Evolutionary conservation across 2,888 invertebrate species (phyloP), one percentile per base, ranked within the genome.

Genomic region (Scaptomyza reducta): DNA sequence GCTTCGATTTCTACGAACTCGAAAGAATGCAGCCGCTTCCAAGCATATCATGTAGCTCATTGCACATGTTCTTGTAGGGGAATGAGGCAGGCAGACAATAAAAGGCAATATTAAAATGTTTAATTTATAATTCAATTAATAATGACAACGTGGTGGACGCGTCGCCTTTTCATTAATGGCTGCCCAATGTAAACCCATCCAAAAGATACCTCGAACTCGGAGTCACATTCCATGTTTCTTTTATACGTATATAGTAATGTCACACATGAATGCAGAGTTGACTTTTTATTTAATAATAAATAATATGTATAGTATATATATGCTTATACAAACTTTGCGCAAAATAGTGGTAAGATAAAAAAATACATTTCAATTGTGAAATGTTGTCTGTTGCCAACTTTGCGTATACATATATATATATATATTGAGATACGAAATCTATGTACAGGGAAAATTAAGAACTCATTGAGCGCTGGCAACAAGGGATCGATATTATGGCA

Each of bases 101-200:
- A 18, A 0, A 9, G 22, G 29, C 73, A 66, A 74, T 61, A 74
- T 87, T 90, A 90, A 90, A 90, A 89, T 79, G 72, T 82, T 51
- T 72, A 90, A 90, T 90, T 90, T 90, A 90, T 90, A 90, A 88
- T 90, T 90, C 88, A 90, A 90, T 90, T 90, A 90, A 90, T 90
- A 90, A 83, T 74, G 89, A 81, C 86, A 86, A 74, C 74, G 72
- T 61, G 61, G 33, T 56, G 40, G 63, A 71, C 53, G 57, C 49
- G 44, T 22, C 18, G 62, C 35, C 54, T 35, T 58, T 44, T 1
- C 33, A 33, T 61, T 66, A 76, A 72, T 66, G 58, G 49, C 35
- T 42, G 38, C 42, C 46, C 10, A 66, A 33, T 44, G 27, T 10
- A 22, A 51, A 51, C 10, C 56, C 29, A 56, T 33, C 40, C 35